Evolutionary conservation across 2,113 vertebrate genomes (phyloP).

Genomic region (Asarcornis scutulata): DNA sequence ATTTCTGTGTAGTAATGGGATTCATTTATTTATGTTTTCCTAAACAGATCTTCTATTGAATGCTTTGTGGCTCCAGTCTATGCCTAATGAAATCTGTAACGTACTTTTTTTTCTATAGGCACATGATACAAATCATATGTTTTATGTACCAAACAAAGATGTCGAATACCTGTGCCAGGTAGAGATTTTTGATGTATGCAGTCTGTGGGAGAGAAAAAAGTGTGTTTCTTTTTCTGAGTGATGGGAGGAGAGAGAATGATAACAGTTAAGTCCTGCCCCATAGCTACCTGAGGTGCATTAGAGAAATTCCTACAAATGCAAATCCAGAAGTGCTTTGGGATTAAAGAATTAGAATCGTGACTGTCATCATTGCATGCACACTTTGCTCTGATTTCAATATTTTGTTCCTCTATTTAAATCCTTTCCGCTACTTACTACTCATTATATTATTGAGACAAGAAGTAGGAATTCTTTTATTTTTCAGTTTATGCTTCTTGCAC

Average conservation of each 20-base stretch:
- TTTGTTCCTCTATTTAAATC: neutral
- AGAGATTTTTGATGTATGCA: slow-evolving; percentile 26
- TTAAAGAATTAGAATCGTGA: slow-evolving; percentile 24
- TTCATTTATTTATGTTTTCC: slow-evolving; percentile 42
- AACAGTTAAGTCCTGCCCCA: neutral
- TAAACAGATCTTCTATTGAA: slow-evolving; percentile 24
- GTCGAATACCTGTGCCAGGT: neutral
- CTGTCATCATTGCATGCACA: neutral
- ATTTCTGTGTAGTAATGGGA: neutral
- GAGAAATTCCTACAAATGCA: neutral
- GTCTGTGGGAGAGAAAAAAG: neutral
- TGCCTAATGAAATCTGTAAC: slow-evolving; percentile 45
- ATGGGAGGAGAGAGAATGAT: neutral
- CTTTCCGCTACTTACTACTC: neutral
- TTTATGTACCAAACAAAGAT: slow-evolving; percentile 47
- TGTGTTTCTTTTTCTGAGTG: neutral
- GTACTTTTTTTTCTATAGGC: slow-evolving; percentile 29
- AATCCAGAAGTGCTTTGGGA: neutral
- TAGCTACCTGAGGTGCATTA: neutral
- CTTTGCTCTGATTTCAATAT: neutral
- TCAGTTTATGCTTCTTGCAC: neutral
- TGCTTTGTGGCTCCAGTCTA: slow-evolving; percentile 8
- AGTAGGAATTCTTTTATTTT: neutral
- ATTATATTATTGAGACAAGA: neutral
- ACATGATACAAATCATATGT: slow-evolving; percentile 36